Evolutionary conservation across 2,888 invertebrate genomes (phyloP).

Genomic region (Phragmatobia fuliginosa): DNA sequence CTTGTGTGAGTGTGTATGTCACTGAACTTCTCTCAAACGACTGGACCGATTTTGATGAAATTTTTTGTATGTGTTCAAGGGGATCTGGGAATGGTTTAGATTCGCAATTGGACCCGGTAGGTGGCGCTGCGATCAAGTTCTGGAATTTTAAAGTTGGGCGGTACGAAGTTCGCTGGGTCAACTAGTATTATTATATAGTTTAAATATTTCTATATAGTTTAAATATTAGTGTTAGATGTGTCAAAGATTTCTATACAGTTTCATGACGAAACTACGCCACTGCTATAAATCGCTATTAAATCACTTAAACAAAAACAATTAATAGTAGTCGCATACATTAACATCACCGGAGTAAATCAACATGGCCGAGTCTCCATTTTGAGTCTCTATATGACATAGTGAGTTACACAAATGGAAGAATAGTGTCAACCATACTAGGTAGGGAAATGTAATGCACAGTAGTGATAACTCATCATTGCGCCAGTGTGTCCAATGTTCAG

Average conservation of each 20-base stretch:
- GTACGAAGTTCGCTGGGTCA: too few species aligned
- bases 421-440: constrained; percentile 1
- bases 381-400: neutral
- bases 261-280: neutral
- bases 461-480: constrained; percentile 57
- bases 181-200: too few species aligned
- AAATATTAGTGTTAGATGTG: neutral
- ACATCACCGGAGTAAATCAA: neutral
- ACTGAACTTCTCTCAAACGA: too few species aligned
- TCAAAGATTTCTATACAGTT: neutral
- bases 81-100: too few species aligned
- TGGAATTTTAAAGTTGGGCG: too few species aligned
- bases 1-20: too few species aligned
- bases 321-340: neutral
- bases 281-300: neutral
- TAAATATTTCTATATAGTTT: too few species aligned
- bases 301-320: neutral
- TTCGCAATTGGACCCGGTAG: too few species aligned
- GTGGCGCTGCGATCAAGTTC: too few species aligned
- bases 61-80: too few species aligned
- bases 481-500: constrained; percentile 33
- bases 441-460: constrained; percentile 4
- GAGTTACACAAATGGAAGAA: constrained; percentile 14
- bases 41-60: too few species aligned
- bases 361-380: neutral